Evolutionary conservation across 2,797 vertebrate species (phyloP), one percentile per base, ranked within the genome.

Genomic region (Amazona ochrocephala): DNA sequence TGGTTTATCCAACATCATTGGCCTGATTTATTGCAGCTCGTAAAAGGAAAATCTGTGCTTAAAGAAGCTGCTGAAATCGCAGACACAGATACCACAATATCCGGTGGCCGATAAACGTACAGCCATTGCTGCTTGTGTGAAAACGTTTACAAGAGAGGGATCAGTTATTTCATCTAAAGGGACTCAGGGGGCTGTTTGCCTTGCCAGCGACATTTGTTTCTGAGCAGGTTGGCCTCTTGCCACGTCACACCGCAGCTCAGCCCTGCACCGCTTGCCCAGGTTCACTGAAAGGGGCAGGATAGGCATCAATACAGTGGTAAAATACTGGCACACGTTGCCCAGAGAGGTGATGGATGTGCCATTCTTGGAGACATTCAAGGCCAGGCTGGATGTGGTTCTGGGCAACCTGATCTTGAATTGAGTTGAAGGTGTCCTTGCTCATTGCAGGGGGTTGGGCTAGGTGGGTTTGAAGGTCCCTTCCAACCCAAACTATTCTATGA

Each of bases 161-260:
- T 29, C n/a, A n/a, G 39, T 47, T 74, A 7, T 37, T 83, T 37
- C 51, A 60, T 62, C 81, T 70, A 85, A 45, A 30, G 53, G 71
- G 51, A 9, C 45, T 23, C 39, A 21, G 37, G 21, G 13, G n/a
- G 37, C 58, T 68, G 20, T 79, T 81, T 86, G 34, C 62, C 32
- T 50, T 37, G 20, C 67, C 47, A 67, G 13, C 23, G 78, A 10
- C 0, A 0, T 68, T 68, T 48, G 22, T 74, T 70, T 56, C 61
- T 23, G 53, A 67, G 51, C 22, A 29, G 22, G 13, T 20, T 14
- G 13, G 39, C 29, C 61, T 44, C 39, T 48, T 20, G 1, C 54
- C 41, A 68, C 34, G 17, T 81, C 4, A 0, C 2, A 5, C 11
- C 0, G 0, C 42, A 47, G 37, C 58, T 79, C 58, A 50, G 22